Conservation (phyloP, 2,113 vertebrate species). For the Egretta garzetta region DNA sequence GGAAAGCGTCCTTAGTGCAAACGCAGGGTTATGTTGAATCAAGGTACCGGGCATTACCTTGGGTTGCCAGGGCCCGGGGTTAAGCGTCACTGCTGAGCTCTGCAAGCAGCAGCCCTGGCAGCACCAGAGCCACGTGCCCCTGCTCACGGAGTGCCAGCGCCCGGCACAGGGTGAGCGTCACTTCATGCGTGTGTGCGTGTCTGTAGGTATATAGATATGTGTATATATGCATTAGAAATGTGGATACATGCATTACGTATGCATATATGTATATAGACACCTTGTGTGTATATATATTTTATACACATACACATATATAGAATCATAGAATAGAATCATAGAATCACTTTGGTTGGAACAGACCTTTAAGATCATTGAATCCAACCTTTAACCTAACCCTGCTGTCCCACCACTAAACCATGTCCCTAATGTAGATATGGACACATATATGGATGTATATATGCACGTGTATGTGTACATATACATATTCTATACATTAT, state of each 20-base stretch:
- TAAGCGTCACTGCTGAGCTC: no score
- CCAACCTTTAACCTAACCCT: no score
- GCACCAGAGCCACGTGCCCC: rapidly evolving
- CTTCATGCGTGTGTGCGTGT: rapidly evolving
- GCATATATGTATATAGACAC: background rate
- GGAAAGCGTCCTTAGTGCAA: background rate
- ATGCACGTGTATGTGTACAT: background rate
- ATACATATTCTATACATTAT: no score
- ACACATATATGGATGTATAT: background rate
- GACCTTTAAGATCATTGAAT: no score
- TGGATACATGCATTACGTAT: no score
- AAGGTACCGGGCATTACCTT: background rate
- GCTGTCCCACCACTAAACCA: no score
- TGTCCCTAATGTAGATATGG: background rate
- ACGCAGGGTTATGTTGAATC: background rate
- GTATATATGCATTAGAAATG: background rate
- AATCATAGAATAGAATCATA: no score
- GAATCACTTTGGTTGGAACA: no score
- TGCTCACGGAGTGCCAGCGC: background rate
- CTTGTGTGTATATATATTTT: no score
- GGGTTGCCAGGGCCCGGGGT: background rate
- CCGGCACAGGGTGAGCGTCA: background rate
- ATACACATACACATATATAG: no score
- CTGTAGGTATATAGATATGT: no score
- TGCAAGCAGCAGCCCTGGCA: rapidly evolving